These are phyloP conservation scores for Cosmopolites sordidus DNA, from an alignment of 2,888 invertebrate genomes.

Conservation along the genomic window DNA sequence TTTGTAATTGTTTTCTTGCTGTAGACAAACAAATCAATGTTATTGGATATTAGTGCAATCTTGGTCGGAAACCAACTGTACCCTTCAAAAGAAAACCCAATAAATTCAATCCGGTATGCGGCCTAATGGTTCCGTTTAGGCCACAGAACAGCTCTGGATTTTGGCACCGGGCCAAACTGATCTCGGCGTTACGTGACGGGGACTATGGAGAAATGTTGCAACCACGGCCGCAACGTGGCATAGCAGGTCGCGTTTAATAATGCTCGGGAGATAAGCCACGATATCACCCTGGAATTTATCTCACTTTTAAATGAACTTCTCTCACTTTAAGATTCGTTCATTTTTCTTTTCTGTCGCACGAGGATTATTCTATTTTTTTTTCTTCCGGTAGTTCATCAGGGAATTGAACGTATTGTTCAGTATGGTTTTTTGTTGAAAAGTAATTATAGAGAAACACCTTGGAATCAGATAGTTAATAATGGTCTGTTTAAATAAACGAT, in stretches of 20 bases:
- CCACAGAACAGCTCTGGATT: neutral
- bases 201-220: neutral
- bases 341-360: neutral
- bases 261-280: neutral
- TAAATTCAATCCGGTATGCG: neutral
- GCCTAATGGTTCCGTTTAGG: neutral
- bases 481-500: no score
- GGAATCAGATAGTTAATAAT: no score
- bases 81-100: neutral
- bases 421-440: no score
- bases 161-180: neutral
- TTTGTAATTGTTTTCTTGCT: no score
- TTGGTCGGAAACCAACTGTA: no score
- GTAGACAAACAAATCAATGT: no score
- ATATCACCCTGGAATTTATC: neutral
- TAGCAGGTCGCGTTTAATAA: neutral
- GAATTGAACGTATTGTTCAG: no score
- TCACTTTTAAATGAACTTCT: slow-evolving; percentile 1
- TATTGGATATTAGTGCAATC: no score
- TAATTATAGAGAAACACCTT: no score
- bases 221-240: neutral
- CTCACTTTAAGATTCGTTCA: neutral
- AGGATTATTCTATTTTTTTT: no score
- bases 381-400: no score
- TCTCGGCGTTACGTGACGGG: neutral